These are phyloP conservation scores for Argyra leucocephala DNA, from an alignment of 2,888 invertebrate species.

Conservation along the genomic window DNA sequence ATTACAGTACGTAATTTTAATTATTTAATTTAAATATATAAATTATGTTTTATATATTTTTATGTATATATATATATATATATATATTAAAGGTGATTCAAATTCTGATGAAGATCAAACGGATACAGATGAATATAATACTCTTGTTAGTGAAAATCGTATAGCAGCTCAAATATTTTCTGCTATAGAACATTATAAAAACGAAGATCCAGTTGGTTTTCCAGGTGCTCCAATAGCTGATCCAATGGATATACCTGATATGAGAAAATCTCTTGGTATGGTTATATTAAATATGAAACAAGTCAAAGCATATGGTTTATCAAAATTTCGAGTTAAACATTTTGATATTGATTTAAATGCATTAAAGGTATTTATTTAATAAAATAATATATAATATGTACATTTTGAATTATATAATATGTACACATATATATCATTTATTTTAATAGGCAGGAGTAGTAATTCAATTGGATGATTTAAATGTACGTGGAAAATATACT, in stretches of 20 bases:
- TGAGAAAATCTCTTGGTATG: constrained; percentile 60
- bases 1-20: not conserved
- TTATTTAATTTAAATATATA: not conserved
- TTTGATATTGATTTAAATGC: constrained; percentile 61
- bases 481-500: constrained; percentile 66
- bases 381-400: too few species aligned
- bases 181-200: constrained; percentile 68
- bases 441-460: constrained; percentile 56
- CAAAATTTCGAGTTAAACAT: constrained; percentile 64
- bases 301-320: constrained; percentile 63
- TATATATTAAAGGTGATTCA: constrained; percentile 14
- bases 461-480: constrained; percentile 59
- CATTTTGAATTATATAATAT: too few species aligned
- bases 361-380: constrained; percentile 52
- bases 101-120: constrained; percentile 20
- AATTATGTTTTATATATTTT: not conserved
- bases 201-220: constrained; percentile 69
- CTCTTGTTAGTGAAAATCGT: constrained; percentile 52
- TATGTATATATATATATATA: too few species aligned
- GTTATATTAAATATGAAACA: constrained; percentile 62
- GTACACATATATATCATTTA: too few species aligned
- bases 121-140: constrained; percentile 33
- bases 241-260: constrained; percentile 68
- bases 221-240: constrained; percentile 72
- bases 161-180: constrained; percentile 61